Conservation (phyloP, 2,797 vertebrate species). For the Garrulus glandarius region DNA sequence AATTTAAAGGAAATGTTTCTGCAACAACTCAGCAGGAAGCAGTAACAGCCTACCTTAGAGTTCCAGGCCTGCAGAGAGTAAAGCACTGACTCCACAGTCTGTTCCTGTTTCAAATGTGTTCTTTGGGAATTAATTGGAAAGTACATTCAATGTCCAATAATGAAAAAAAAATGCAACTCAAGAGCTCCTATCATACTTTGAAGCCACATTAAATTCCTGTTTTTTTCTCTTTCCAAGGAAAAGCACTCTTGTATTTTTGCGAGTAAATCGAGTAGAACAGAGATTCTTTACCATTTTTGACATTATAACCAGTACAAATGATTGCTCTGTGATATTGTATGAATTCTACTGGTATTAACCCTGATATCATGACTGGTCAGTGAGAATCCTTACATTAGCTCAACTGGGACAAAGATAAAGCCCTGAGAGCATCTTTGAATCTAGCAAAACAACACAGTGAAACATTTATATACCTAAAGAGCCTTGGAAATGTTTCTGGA, state of each 20-base stretch:
- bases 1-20: slow-evolving; percentile 35
- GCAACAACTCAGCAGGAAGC: slow-evolving; percentile 20
- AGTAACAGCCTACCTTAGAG: neutral
- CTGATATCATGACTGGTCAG: neutral
- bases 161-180: neutral
- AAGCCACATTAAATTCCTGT: neutral
- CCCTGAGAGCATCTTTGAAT: neutral
- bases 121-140: neutral
- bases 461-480: neutral
- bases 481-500: neutral
- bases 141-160: neutral
- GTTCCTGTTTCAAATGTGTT: neutral
- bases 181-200: neutral
- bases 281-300: neutral
- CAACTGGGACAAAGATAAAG: neutral
- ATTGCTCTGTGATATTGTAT: neutral
- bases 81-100: neutral
- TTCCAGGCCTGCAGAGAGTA: neutral
- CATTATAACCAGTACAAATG: neutral
- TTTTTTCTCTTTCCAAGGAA: neutral
- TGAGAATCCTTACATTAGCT: neutral
- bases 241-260: neutral
- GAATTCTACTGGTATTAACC: neutral
- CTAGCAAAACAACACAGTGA: neutral
- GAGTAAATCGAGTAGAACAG: neutral